phyloP scores from a whole-genome alignment of 2,888 invertebrate species.

The Lasius platythorax region DNA sequence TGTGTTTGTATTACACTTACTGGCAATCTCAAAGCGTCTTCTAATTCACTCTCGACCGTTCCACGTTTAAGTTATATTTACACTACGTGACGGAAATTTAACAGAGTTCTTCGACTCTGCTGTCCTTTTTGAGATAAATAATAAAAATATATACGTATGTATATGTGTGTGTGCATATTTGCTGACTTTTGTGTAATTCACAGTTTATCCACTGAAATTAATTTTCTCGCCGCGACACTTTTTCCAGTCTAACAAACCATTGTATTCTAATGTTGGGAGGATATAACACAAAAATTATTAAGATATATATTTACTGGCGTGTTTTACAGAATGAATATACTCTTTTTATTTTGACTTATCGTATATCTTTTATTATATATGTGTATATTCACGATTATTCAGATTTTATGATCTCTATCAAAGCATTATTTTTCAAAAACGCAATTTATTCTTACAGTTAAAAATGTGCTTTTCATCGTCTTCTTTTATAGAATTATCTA shows the following conservation, averaged over 20 bases:
- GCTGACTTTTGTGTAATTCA: neutral
- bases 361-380: neutral
- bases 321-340: neutral
- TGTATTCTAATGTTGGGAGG: neutral
- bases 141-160: neutral
- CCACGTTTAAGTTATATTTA: neutral
- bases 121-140: conserved; percentile 3
- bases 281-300: neutral
- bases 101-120: neutral
- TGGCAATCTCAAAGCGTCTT: conserved; percentile 19
- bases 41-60: conserved; percentile 13
- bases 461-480: neutral
- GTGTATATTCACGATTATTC: neutral
- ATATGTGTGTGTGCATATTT: neutral
- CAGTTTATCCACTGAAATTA: neutral
- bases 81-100: neutral
- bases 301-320: neutral
- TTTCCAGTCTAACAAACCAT: neutral
- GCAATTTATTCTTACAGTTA: neutral
- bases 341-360: neutral
- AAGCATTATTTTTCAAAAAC: neutral
- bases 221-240: neutral
- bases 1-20: conserved; percentile 7
- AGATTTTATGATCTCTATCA: neutral
- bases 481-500: neutral